Conservation (phyloP, 2,113 vertebrate species). For the Riparia riparia region DNA sequence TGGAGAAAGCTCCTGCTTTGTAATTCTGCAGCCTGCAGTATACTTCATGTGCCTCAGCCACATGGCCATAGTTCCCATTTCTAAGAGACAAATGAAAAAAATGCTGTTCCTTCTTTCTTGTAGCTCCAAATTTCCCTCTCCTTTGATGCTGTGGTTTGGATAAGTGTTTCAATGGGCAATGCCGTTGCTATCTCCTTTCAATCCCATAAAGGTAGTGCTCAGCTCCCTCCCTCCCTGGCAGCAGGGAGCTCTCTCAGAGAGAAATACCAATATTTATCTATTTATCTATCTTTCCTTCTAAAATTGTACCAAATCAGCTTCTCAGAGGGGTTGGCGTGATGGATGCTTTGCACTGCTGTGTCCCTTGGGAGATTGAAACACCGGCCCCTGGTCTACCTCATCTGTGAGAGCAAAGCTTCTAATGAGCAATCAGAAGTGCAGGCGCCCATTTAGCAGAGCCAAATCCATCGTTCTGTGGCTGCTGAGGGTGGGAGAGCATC, state of each 20-base stretch:
- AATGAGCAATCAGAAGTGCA: not conserved
- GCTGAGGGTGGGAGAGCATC: not conserved
- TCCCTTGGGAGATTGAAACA: not conserved
- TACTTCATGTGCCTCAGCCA: not conserved
- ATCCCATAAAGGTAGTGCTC: not conserved
- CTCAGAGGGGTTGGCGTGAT: not conserved
- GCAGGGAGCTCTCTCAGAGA: not conserved
- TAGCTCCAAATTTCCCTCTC: not conserved
- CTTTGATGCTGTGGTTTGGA: not conserved
- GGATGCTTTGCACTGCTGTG: not conserved
- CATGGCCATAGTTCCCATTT: not conserved
- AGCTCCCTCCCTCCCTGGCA: not conserved
- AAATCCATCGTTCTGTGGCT: not conserved
- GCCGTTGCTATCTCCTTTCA: not conserved
- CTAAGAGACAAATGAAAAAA: not conserved
- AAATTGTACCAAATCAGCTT: not conserved
- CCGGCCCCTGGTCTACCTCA: not conserved
- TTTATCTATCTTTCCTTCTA: not conserved
- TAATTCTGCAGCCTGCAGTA: not conserved
- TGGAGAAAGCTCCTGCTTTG: not conserved
- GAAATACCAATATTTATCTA: not conserved
- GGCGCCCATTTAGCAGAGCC: not conserved
- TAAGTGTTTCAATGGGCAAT: not conserved
- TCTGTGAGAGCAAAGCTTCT: not conserved
- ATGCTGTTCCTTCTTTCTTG: not conserved